Percentiles rank a stretch among this genome's conserved stretches.
Conservation (phyloP, 2,797 vertebrate genomes). For the Diplodus sargus region DNA sequence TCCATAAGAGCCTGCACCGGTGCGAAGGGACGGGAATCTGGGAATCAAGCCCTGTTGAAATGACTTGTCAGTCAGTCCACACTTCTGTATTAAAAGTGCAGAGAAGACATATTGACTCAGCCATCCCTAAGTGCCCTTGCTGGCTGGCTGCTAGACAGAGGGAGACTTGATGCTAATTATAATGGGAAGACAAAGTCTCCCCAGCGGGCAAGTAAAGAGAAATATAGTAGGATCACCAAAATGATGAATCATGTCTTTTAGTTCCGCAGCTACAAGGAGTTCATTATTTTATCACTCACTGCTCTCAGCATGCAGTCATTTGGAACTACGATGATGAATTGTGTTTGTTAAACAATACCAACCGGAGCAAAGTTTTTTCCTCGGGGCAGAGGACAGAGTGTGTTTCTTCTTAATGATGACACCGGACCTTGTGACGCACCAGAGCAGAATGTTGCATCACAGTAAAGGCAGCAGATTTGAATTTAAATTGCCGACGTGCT, state of each 20-base stretch:
- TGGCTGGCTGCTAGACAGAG: slow-evolving; percentile 75
- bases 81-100: slow-evolving; percentile 81
- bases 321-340: slow-evolving; percentile 69
- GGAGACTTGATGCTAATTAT: slow-evolving; percentile 82
- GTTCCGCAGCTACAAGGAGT: slow-evolving; percentile 69
- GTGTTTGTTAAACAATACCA: slow-evolving; percentile 68
- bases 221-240: slow-evolving; percentile 72
- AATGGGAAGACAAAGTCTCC: slow-evolving; percentile 81
- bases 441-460: slow-evolving; percentile 4
- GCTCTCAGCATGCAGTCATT: slow-evolving; percentile 69
- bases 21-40: slow-evolving; percentile 62
- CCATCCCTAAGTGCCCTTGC: slow-evolving; percentile 79
- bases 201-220: slow-evolving; percentile 70
- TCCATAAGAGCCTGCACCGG: slow-evolving; percentile 53
- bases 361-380: slow-evolving; percentile 39
- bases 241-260: slow-evolving; percentile 79
- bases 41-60: slow-evolving; percentile 73
- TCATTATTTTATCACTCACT: slow-evolving; percentile 78
- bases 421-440: slow-evolving; percentile 16
- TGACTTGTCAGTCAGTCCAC: slow-evolving; percentile 79
- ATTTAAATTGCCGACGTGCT: background rate
- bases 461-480: background rate
- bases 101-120: slow-evolving; percentile 81
- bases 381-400: slow-evolving; percentile 25
- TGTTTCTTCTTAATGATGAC: slow-evolving; percentile 30